Base-by-base conservation (phyloP, 2,888 invertebrate species). In the Tromatobia lineatoria region DNA sequence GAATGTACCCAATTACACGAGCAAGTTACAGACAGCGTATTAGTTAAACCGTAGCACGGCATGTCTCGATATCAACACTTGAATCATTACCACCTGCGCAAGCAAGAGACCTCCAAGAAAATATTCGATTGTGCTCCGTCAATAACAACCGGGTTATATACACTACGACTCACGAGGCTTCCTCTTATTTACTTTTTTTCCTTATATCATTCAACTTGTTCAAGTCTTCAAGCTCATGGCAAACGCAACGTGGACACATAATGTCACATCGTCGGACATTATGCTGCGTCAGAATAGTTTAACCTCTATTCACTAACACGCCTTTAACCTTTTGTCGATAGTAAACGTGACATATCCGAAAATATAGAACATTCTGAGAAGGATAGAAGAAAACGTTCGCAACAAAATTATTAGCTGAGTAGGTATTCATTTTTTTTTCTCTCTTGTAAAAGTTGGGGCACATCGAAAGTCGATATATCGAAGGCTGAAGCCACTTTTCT, bases 81-180 rank as follows among this genome's bases (percentile, higher is more conserved):
- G 85, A 86, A 78, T 85, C 80, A 85, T 80, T 80, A 80, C 45
- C 86, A 85, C 67, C 82, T 86, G 86, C 47, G 84, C 80, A 84
- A 86, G 78, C 86, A 76, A 67, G 57, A 20, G 8, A 25, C 38
- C 54, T 50, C 52, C 45, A 57, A 81, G 29, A 61, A 78, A 61
- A 64, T 57, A 57, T 76, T 66, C 74, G 73, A 34, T 70, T 73
- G 67, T 66, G 67, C 59, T 54, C 50, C 38, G 74, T 75, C 74
- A 77, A 54, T 61, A 59, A 42, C 69, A 59, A 52, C 75, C 34
- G 61, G 52, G 34, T 38, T 42, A 67, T 45, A 42, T 38, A 23
- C 8, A 50, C 29, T 15, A 45, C 29, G 45, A 59, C 20, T 42
- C 20, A 54, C 47, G 54, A 34, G 59, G 47, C 73, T 83, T 82